These are phyloP conservation scores for Hippocampus abdominalis DNA, from an alignment of 2,113 vertebrate genomes.

Conservation along the genomic window DNA sequence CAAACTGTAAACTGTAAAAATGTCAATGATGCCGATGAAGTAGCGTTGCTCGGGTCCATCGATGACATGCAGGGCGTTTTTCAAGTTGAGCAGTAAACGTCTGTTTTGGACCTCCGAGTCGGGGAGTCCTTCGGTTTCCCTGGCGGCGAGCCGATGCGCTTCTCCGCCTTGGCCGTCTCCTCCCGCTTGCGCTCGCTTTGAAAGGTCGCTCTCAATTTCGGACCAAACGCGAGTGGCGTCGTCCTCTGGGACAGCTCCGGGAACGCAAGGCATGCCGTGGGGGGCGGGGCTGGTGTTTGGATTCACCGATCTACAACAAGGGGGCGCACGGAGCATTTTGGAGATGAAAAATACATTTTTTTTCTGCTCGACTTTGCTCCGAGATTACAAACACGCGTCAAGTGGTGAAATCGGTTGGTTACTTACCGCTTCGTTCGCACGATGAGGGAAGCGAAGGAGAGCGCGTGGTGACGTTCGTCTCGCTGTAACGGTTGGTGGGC, in stretches of 20 bases:
- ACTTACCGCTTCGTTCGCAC: slow-evolving; percentile 75
- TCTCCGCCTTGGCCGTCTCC: slow-evolving; percentile 4
- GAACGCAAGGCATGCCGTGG: slow-evolving; percentile 39
- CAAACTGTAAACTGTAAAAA: slow-evolving; percentile 82
- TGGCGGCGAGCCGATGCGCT: not conserved
- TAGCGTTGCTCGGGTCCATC: slow-evolving; percentile 83
- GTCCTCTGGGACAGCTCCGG: slow-evolving; percentile 63
- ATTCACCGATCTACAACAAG: slow-evolving; percentile 64
- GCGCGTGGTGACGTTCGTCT: slow-evolving; percentile 68
- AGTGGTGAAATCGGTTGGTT: not conserved
- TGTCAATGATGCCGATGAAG: slow-evolving; percentile 86
- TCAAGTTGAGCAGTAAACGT: slow-evolving; percentile 74
- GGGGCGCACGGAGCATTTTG: not conserved
- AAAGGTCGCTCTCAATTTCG: slow-evolving; percentile 29
- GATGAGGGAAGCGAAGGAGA: slow-evolving; percentile 71
- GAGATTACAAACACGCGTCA: no score
- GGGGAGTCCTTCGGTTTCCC: slow-evolving; percentile 35
- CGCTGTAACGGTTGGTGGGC: slow-evolving; percentile 77
- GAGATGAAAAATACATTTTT: not conserved
- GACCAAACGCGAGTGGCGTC: slow-evolving; percentile 34
- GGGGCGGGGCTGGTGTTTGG: slow-evolving; percentile 44
- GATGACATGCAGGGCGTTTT: slow-evolving; percentile 81
- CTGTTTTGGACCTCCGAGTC: slow-evolving; percentile 73
- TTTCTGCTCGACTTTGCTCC: no score
- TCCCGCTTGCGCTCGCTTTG: slow-evolving; percentile 2